Evolutionary conservation across 2,113 vertebrate species (phyloP).

Genomic region (Mus pahari): DNA sequence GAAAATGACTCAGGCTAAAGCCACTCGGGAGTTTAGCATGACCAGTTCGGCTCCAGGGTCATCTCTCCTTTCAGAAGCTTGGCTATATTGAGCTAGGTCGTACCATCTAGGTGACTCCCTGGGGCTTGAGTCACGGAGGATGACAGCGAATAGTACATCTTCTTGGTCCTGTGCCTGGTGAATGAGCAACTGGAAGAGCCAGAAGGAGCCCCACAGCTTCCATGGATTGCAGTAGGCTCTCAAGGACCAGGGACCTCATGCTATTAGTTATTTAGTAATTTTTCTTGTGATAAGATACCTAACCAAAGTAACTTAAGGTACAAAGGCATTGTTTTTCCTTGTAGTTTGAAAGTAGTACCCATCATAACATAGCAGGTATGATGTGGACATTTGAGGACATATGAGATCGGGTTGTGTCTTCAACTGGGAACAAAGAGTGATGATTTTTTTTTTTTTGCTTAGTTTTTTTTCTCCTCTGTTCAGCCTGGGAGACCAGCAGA

Average conservation of each 20-base stretch:
- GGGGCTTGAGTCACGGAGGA: neutral
- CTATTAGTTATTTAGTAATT: too few relatives aligned
- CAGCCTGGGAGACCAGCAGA: neutral
- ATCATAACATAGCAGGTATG: too few relatives aligned
- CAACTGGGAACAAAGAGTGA: neutral
- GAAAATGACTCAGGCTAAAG: constrained; percentile 48
- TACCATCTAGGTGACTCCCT: neutral
- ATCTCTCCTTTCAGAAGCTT: neutral
- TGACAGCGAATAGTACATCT: neutral
- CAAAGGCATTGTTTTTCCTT: neutral
- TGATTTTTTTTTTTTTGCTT: too few relatives aligned
- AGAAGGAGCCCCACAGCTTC: neutral
- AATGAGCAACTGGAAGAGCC: neutral
- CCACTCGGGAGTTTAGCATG: neutral
- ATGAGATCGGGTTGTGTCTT: neutral
- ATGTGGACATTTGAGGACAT: neutral
- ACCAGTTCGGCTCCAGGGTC: neutral
- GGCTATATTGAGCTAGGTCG: neutral
- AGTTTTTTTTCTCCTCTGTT: neutral
- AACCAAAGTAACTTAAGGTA: too few relatives aligned
- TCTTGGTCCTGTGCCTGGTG: neutral
- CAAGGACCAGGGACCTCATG: neutral
- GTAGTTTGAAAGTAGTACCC: neutral
- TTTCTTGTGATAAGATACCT: neutral
- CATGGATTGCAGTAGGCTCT: neutral